These are phyloP conservation scores for Upupa epops DNA, from an alignment of 2,113 vertebrate species.

Conservation along the genomic window DNA sequence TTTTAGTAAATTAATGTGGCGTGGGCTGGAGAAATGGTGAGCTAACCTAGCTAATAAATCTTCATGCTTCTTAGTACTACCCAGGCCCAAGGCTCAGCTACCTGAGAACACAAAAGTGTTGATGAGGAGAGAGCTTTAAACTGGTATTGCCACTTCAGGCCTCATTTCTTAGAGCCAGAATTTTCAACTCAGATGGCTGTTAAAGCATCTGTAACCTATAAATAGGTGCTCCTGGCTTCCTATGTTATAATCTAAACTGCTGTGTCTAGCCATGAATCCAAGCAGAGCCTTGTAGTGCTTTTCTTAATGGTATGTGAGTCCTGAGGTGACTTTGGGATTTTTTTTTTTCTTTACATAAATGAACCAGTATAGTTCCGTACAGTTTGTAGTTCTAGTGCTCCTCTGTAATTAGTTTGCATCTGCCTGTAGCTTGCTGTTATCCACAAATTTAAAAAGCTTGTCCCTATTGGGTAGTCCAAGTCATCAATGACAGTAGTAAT, in stretches of 20 bases:
- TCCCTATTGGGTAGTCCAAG: neutral
- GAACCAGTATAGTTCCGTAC: neutral
- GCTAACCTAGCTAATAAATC: neutral
- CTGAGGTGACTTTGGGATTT: fast-evolving
- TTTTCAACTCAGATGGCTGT: neutral
- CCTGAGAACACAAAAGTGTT: fast-evolving
- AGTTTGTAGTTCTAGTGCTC: neutral
- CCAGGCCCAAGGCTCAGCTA: neutral
- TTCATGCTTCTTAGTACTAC: neutral
- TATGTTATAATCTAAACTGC: neutral
- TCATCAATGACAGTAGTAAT: neutral
- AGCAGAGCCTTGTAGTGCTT: neutral
- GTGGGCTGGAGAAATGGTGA: neutral
- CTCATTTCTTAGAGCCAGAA: neutral
- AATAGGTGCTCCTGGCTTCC: neutral
- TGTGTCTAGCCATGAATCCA: neutral
- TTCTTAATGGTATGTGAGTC: neutral
- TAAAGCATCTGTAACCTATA: neutral
- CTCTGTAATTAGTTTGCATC: neutral
- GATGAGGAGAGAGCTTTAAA: neutral
- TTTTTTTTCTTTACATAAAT: neutral
- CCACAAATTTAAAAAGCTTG: neutral
- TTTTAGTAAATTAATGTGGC: neutral
- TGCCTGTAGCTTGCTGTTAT: neutral
- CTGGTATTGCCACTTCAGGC: neutral